Conservation (phyloP, 2,797 vertebrate genomes). For the Pangasius mekongensis region DNA sequence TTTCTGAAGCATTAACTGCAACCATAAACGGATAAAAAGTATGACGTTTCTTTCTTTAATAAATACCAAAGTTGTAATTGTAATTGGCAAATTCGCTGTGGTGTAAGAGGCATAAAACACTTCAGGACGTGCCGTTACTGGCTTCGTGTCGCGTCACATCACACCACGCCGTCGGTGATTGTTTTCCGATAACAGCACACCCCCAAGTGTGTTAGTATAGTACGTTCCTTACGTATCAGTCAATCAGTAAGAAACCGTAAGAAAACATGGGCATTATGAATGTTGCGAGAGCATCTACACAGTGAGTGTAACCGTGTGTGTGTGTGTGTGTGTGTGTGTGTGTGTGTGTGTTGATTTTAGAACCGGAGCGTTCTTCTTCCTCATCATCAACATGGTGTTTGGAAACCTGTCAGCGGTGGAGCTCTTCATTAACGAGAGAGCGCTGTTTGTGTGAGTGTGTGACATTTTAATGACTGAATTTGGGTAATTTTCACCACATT, state of each 20-base stretch:
- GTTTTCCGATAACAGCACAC: background rate
- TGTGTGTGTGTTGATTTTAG: constrained; percentile 54
- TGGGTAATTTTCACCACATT: background rate
- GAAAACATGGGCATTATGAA: too few species aligned
- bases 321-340: constrained; percentile 3
- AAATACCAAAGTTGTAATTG: background rate
- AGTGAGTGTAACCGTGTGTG: background rate
- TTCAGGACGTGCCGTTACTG: background rate
- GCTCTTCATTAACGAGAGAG: constrained; percentile 74
- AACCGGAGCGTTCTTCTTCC: constrained; percentile 76
- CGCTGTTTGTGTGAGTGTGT: constrained; percentile 69
- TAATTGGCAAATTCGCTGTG: background rate
- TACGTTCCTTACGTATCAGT: background rate
- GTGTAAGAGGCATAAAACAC: background rate
- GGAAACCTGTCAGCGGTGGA: constrained; percentile 82
- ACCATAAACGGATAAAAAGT: background rate
- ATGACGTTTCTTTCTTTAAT: background rate
- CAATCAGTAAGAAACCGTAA: too few species aligned
- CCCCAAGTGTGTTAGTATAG: background rate
- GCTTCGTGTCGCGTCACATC: background rate
- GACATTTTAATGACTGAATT: constrained; percentile 9
- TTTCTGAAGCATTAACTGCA: background rate
- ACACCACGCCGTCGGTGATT: background rate
- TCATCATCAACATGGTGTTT: constrained; percentile 84
- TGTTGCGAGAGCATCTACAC: background rate